These are phyloP conservation scores for Zapus hudsonius DNA, from an alignment of 2,113 vertebrate species.

Conservation along the genomic window DNA sequence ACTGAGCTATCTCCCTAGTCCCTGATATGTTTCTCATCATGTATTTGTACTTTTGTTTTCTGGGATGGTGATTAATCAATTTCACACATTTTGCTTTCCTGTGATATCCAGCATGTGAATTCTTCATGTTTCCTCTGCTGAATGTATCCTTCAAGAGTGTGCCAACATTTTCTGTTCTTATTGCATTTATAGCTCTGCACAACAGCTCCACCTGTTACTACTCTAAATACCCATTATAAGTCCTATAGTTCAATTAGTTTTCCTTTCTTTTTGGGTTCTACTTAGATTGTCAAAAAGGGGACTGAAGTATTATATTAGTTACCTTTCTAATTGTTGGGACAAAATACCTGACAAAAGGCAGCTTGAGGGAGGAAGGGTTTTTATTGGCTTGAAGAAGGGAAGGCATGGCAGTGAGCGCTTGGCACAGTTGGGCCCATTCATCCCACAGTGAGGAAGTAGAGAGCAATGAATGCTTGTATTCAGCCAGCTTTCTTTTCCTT, in stretches of 20 bases:
- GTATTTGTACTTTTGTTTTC: not conserved
- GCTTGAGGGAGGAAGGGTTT: too few species aligned
- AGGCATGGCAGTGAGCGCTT: too few species aligned
- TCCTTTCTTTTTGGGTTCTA: not conserved
- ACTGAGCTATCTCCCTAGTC: too few species aligned
- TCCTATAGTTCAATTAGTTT: not conserved
- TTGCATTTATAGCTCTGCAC: not conserved
- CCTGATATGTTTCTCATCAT: slow-evolving; percentile 5
- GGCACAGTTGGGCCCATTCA: too few species aligned
- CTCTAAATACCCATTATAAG: not conserved
- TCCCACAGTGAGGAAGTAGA: too few species aligned
- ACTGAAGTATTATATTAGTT: too few species aligned
- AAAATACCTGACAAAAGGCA: too few species aligned
- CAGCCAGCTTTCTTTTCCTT: too few species aligned
- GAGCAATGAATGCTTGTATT: too few species aligned
- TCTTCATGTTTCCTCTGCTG: not conserved
- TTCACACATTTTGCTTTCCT: not conserved
- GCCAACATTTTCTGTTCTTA: not conserved
- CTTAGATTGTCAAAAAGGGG: not conserved
- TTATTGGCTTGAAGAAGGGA: too few species aligned
- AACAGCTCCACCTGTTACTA: not conserved
- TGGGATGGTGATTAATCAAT: not conserved
- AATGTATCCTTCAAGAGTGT: not conserved
- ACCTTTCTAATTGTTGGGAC: too few species aligned
- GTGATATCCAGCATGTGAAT: not conserved